Base-by-base conservation (phyloP, 2,797 vertebrate species). In the Lepilemur septentrionalis region DNA sequence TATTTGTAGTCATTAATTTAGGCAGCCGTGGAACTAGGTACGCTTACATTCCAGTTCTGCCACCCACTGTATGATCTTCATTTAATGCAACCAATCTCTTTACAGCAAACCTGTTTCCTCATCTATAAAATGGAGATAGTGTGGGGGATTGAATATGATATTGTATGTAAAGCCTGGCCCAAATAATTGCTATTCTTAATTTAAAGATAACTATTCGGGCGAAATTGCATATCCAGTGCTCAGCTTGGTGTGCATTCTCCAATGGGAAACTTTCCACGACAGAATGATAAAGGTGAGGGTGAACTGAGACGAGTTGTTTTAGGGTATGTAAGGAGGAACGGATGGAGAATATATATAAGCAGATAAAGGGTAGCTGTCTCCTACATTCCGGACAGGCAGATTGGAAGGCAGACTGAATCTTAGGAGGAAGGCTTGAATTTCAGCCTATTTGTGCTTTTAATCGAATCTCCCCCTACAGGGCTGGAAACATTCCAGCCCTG, bases 1-100 rank as follows among this genome's bases (percentile, higher is more conserved):
- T 99, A 98, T 97, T 95, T 99, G 99, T 98, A 98, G 99, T 99
- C 97, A 25, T 4, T 93, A 20, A 61, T 63, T 91, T 63, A 30
- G 22, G 14, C 23, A 41, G 38, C n/a, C 28, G 11, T 59, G 18
- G 70, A 69, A 81, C 13, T 57, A 48, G 17, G 10, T 61, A 52
- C 38, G 48, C 86, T 91, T 93, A 67, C 48, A 41, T 89, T 32
- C 80, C 12, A 46, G 3, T 70, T 94, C 43, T 38, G 84, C 46
- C 80, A 78, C 50, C 61, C 82, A 38, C 41, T 6, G 57, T 81
- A 57, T 32, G 65, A n/a, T 75, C 76, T 75, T 50, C 70, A 86
- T 70, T 96, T 81, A 79, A 83, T 35, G 69, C 63, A 79, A 23
- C 57, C 38, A 23, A 72, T 78, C 28, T 76, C 57, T 61, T 73